Base-by-base conservation (phyloP, 2,113 vertebrate genomes). In the Chiloscyllium plagiosum region DNA sequence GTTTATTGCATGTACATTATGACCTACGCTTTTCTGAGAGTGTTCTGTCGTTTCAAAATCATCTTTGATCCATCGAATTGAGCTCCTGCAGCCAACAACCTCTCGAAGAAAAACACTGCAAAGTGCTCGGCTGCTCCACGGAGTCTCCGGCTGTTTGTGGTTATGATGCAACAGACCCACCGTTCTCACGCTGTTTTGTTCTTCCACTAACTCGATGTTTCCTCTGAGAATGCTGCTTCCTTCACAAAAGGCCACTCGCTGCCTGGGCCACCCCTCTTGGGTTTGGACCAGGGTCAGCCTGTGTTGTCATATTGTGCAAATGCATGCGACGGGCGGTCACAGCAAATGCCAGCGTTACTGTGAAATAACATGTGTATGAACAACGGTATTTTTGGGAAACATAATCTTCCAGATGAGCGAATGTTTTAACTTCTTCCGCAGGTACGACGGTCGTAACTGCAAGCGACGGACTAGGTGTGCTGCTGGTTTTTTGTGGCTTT, bases 361-460 rank as follows among this genome's bases (percentile, higher is more conserved):
- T 95, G 24, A 97, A 47, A 97, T 96, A 98, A 97, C 98, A 96
- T 98, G 96, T 98, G 97, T 98, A 12, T 98, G 98, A 98, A 98
- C 98, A 97, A 97, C 97, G 97, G 97, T 97, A 97, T 97, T 97
- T 96, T 97, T 98, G 97, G 97, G 94, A 95, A 95, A 29, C 94
- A 72, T 98, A 98, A 98, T 97, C 97, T 98, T 97, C 97, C 97
- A 98, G 98, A 98, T 98, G 98, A 98, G 98, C 97, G 97, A 98
- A 98, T 98, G 97, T 98, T 97, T 98, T 97, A 97, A 97, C 98
- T 98, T 98, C 97, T 98, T 98, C 97, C 98, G 97, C 98, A 99
- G 99, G 99, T 98, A 98, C 98, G 97, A 99, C 98, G 98, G 99
- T 95, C 94, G 94, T 98, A 99, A 98, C 98, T 97, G 98, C 97